Base-by-base conservation (phyloP, 1,140 invertebrate species). In the Helicoverpa zea region DNA sequence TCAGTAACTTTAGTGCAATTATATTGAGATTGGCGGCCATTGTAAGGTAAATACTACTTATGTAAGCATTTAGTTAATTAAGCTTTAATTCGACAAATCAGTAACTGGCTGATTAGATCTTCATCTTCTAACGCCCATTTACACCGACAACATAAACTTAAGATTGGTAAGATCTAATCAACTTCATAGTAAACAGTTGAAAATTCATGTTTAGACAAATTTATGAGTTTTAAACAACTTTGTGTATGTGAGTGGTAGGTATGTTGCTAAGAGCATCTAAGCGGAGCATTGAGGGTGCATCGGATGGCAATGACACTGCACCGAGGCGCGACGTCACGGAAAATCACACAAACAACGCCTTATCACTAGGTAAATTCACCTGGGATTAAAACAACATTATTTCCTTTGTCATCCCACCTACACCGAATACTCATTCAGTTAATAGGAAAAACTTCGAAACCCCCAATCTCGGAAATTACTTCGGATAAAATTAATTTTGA, bases 241-340 rank as follows among this genome's bases (percentile, higher is more conserved):
- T 56, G 54, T 56, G 14, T 56, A 23, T 61, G 23, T 61, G 63
- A 43, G 13, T 35, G 58, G 18, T 59, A 23, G 9, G 0, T 61
- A 29, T 56, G 63, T 43, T n/a, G 14, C 7, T 12, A 68, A 51
- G 16, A 68, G 16, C 16, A 51, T 23, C 64, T 68, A 47, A 16
- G 2, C 47, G 43, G 70, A 58, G 52, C 51, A 52, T 29, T 29
- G 66, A 51, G 66, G 49, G 49, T 23, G 35, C 66, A 51, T 68
- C 47, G 11, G 51, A n/a, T 56, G 68, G 51, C 68, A 54, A 72
- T 72, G 68, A 72, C 68, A 72, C 7, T 56, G 49, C 70, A 16
- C 13, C 14, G 70, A 54, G 49, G n/a, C 43, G 12, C 23, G 5
- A 43, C 52, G 70, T 73, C 23, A 73, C 52, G 70, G 52, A 73